Percentiles rank a stretch among this genome's conserved stretches.
These are phyloP conservation scores for Hydra vulgaris DNA, from an alignment of 30 jellyfish, hydroid and myxozoan genomes.

Conservation along the genomic window DNA sequence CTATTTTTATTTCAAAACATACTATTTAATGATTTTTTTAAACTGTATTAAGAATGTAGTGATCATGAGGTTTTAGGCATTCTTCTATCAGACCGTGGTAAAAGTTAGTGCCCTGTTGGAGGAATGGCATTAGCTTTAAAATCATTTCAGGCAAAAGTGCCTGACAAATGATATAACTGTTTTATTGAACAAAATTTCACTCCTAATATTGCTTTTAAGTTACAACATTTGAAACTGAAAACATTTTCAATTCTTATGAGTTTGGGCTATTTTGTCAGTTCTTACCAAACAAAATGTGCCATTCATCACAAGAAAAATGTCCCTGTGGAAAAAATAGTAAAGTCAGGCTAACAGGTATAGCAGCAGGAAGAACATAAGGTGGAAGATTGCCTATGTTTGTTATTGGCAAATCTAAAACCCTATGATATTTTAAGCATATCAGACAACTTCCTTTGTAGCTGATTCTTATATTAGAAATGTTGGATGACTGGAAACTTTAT, in stretches of 20 bases:
- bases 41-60: no score
- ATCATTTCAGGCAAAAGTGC: not conserved
- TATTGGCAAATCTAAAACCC: not conserved
- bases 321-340: not conserved
- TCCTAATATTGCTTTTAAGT: not conserved
- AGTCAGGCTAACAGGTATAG: not conserved
- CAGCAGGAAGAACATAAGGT: not conserved
- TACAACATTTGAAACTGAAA: not conserved
- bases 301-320: not conserved
- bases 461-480: no score
- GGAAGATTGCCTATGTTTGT: not conserved
- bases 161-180: not conserved
- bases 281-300: not conserved
- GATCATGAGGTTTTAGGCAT: no score
- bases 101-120: no score
- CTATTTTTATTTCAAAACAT: no score
- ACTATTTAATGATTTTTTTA: no score
- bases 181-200: no score
- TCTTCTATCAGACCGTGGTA: no score
- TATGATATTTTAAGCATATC: not conserved
- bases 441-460: not conserved
- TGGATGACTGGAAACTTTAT: not conserved
- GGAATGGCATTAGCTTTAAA: not conserved
- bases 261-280: no score
- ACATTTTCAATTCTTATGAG: not conserved